These are phyloP conservation scores for Atta cephalotes DNA, from an alignment of 1,140 invertebrate species.

Conservation along the genomic window DNA sequence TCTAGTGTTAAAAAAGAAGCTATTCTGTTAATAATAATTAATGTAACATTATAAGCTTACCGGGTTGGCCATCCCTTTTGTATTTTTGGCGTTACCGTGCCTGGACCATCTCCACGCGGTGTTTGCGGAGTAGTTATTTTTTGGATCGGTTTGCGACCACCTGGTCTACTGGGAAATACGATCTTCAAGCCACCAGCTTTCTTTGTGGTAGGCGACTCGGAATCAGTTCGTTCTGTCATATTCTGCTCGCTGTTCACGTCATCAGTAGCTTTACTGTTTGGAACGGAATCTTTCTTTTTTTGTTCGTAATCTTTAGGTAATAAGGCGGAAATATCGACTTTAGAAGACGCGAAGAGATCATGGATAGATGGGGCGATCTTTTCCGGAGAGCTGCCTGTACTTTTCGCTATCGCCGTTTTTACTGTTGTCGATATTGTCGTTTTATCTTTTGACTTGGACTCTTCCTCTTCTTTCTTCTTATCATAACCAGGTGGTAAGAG, in stretches of 20 bases:
- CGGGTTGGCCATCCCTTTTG: slow-evolving; percentile 93
- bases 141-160: slow-evolving; percentile 88
- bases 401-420: slow-evolving; percentile 69
- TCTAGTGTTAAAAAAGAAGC: background rate
- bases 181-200: slow-evolving; percentile 88
- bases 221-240: slow-evolving; percentile 67
- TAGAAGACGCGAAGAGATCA: slow-evolving; percentile 85
- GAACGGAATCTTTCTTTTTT: slow-evolving; percentile 71
- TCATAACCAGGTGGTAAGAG: slow-evolving; percentile 89
- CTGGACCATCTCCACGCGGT: slow-evolving; percentile 78
- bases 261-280: background rate
- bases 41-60: slow-evolving; percentile 80
- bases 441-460: slow-evolving; percentile 74
- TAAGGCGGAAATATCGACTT: slow-evolving; percentile 88
- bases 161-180: slow-evolving; percentile 93
- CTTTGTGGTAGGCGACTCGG: slow-evolving; percentile 77
- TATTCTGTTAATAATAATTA: slow-evolving; percentile 15
- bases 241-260: slow-evolving; percentile 47
- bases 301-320: slow-evolving; percentile 88
- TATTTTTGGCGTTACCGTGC: slow-evolving; percentile 88
- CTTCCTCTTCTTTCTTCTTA: slow-evolving; percentile 71
- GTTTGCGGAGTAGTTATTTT: slow-evolving; percentile 88
- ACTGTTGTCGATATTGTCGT: slow-evolving; percentile 60
- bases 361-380: slow-evolving; percentile 81
- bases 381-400: slow-evolving; percentile 52